Evolutionary conservation across 2,888 invertebrate genomes (phyloP), one percentile per base, ranked within the genome.

Genomic region (Xanthorhoe spadicearia): DNA sequence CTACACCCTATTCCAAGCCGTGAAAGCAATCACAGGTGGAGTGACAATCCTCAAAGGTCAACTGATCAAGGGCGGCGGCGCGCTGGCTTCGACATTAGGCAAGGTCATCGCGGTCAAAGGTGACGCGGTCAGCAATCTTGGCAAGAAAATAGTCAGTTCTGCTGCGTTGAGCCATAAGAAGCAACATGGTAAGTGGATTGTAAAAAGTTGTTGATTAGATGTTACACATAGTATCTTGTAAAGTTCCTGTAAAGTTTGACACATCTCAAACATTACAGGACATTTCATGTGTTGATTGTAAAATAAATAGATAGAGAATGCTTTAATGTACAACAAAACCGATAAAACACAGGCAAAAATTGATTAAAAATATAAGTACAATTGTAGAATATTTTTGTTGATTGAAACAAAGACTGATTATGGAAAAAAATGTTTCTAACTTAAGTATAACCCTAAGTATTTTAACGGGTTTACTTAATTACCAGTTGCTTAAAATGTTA

Each of bases 1-100:
- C 15, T 96, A 95, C 85, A 97, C 97, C 3, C 93, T 98, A 9
- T 95, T 97, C 81, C 97, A 97, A 94, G 97, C 97, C 0, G 96
- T 97, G 0, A 97, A 97, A 82, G 97, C 97, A 13, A 96, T 98
- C 70, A 96, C 97, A 8, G 97, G 97, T 9, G 97, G 97, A 55
- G 96, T 97, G 9, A 95, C 97, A 2, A 97, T 97, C 28, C 94
- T 97, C n/a, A 97, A 97, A 80, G 97, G 97, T 0, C 97, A 97
- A 84, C 91, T 98, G 32, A 96, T 97, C 76, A 97, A 97, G 89
- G 97, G 97, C 50, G 95, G 97, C 61, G 97, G 97, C 10, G 86
- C 92, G 0, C 77, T 94, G 28, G 93, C 94, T 0, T 79, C 90
- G 0, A 91, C 89, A 4, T 73, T 93, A 0, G 93, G 93, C 57